phyloP scores from a whole-genome alignment of 2,888 invertebrate genomes.

The Sesamia inferens region DNA sequence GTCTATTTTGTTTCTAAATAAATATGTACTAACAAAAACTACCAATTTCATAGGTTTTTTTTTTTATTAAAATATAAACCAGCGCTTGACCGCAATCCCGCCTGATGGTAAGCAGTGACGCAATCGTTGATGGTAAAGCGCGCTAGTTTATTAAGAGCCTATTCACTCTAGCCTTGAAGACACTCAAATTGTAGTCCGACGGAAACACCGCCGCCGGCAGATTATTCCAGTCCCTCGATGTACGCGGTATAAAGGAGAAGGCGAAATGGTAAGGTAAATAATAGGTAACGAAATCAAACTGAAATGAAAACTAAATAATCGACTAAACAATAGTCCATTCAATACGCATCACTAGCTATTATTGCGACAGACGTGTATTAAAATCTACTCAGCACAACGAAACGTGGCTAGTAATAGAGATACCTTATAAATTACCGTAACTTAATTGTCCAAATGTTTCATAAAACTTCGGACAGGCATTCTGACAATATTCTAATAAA shows the following conservation, averaged over 20 bases:
- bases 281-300: slow-evolving; percentile 9
- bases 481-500: slow-evolving; percentile 64
- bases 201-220: too few species aligned
- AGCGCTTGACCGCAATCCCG: too few species aligned
- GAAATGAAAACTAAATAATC: slow-evolving; percentile 38
- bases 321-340: slow-evolving; percentile 44
- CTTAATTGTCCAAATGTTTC: slow-evolving; percentile 23
- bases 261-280: too few species aligned
- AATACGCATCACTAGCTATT: slow-evolving; percentile 29
- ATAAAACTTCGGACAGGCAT: slow-evolving; percentile 53
- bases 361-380: slow-evolving; percentile 30
- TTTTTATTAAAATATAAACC: too few species aligned
- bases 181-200: too few species aligned
- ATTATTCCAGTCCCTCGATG: too few species aligned
- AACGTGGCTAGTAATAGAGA: slow-evolving; percentile 59
- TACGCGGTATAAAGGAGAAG: too few species aligned
- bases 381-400: slow-evolving; percentile 39
- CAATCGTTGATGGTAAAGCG: too few species aligned
- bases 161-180: too few species aligned
- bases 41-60: neutral
- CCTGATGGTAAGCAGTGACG: too few species aligned
- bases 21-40: neutral
- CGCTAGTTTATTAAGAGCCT: too few species aligned
- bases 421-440: slow-evolving; percentile 55
- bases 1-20: neutral